phyloP scores from a whole-genome alignment of 2,888 invertebrate species.

The Laspeyria flexula region DNA sequence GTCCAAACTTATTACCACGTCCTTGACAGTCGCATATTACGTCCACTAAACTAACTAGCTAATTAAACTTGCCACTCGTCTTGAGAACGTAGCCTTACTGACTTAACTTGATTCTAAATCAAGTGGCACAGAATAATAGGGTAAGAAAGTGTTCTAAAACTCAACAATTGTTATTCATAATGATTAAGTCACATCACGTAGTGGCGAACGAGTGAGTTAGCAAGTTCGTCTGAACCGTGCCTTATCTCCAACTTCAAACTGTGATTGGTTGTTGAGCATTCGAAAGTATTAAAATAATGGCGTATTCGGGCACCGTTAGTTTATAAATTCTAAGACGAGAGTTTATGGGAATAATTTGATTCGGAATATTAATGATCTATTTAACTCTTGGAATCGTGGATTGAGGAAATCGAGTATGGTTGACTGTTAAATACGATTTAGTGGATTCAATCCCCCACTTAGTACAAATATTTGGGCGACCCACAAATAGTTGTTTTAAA shows the following conservation, averaged over 20 bases:
- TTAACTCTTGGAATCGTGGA: not conserved
- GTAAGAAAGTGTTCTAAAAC: constrained; percentile 35
- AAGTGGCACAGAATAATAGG: constrained; percentile 17
- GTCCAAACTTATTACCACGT: too few species aligned
- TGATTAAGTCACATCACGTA: constrained; percentile 55
- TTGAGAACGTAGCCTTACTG: too few species aligned
- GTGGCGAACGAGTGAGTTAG: constrained; percentile 40
- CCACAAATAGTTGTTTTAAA: too few species aligned
- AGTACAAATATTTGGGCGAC: too few species aligned
- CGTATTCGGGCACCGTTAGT: constrained; percentile 32
- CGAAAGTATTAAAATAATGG: constrained; percentile 42
- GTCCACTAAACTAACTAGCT: too few species aligned
- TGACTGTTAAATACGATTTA: too few species aligned
- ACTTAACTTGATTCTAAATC: constrained; percentile 19
- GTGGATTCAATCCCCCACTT: too few species aligned
- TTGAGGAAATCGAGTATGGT: too few species aligned
- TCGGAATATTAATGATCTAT: not conserved
- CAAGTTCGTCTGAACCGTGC: constrained; percentile 53
- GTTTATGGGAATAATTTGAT: constrained; percentile 3
- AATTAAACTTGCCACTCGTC: too few species aligned
- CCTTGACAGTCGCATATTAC: too few species aligned
- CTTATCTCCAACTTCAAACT: constrained; percentile 50
- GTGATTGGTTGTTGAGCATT: constrained; percentile 45
- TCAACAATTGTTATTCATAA: constrained; percentile 46
- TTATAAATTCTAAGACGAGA: constrained; percentile 1